Evolutionary conservation across 1,140 invertebrate species (phyloP).

Genomic region (Tetranychus urticae): DNA sequence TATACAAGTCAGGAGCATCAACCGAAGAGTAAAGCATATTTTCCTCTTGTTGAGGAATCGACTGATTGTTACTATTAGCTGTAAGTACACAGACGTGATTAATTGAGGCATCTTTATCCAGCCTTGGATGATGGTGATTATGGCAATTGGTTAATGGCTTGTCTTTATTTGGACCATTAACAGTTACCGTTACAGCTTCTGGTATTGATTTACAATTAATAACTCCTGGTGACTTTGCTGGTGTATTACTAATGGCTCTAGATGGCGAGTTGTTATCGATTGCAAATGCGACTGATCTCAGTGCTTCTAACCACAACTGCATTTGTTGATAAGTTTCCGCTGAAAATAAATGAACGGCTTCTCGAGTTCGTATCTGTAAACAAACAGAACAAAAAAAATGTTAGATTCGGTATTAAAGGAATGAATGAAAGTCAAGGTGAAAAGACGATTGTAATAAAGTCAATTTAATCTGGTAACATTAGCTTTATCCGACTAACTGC

Average conservation of each 20-base stretch:
- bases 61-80: background rate
- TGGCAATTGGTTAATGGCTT: background rate
- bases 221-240: background rate
- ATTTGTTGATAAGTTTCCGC: slow-evolving; percentile 42
- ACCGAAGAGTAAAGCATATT: slow-evolving; percentile 60
- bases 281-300: slow-evolving; percentile 58
- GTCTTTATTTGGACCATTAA: background rate
- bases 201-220: background rate
- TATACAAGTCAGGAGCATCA: slow-evolving; percentile 25
- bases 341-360: slow-evolving; percentile 38
- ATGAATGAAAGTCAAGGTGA: too few species aligned
- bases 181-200: background rate
- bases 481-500: too few species aligned
- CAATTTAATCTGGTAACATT: too few species aligned
- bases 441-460: too few species aligned
- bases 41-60: slow-evolving; percentile 41
- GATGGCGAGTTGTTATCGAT: slow-evolving; percentile 25
- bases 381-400: background rate
- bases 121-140: background rate
- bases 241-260: too few species aligned
- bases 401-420: background rate
- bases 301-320: slow-evolving; percentile 42
- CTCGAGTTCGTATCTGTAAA: slow-evolving; percentile 40
- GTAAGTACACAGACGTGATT: background rate
- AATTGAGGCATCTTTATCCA: background rate